Percentiles rank a stretch among this genome's conserved stretches.
phyloP scores from a whole-genome alignment of 2,113 vertebrate genomes.

The Apeltes quadracus region DNA sequence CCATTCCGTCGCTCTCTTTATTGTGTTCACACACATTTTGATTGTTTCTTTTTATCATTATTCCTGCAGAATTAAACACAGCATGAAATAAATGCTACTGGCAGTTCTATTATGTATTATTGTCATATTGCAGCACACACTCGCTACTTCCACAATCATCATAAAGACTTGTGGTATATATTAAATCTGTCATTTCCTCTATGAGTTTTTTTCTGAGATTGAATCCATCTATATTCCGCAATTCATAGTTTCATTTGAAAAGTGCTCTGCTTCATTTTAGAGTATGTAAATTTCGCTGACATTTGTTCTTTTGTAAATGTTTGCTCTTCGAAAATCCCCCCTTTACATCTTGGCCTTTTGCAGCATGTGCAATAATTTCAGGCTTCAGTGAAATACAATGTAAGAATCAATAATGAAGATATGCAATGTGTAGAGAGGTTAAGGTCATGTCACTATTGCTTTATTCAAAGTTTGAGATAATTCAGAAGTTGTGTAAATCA shows the following conservation, averaged over 20 bases:
- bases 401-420: conserved; percentile 72
- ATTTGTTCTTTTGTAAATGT: conserved; percentile 68
- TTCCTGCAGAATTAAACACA: conserved; percentile 82
- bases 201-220: conserved; percentile 43
- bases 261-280: conserved; percentile 37
- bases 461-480: conserved; percentile 66
- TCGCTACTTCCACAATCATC: conserved; percentile 68
- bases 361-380: conserved; percentile 72
- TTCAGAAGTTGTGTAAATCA: conserved; percentile 50
- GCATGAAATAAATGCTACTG: conserved; percentile 80
- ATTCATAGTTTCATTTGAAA: conserved; percentile 51
- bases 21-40: conserved; percentile 76
- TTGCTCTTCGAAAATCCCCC: conserved; percentile 55
- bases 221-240: conserved; percentile 51
- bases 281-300: conserved; percentile 70
- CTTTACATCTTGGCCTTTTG: conserved; percentile 73
- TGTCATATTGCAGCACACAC: conserved; percentile 70
- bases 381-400: conserved; percentile 72
- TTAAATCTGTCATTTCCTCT: conserved; percentile 63
- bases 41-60: conserved; percentile 82
- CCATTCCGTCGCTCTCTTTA: conserved; percentile 71
- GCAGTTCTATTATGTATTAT: conserved; percentile 75
- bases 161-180: conserved; percentile 63
- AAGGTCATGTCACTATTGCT: conserved; percentile 48
- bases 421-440: conserved; percentile 41